phyloP scores from a whole-genome alignment of 1,140 invertebrate species.

The Zaprionus vittiger region DNA sequence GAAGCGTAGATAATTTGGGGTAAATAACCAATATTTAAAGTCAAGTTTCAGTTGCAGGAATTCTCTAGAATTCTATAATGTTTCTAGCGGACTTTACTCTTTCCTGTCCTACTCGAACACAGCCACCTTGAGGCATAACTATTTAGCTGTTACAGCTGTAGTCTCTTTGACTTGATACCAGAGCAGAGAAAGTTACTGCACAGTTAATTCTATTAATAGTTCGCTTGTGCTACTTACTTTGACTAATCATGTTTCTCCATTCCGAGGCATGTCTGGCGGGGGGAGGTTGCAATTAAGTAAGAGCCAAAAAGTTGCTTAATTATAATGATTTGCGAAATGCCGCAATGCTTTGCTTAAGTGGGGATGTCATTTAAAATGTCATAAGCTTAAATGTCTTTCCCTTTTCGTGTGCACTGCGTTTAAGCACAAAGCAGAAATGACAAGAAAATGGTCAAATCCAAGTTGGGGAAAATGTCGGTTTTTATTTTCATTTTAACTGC shows the following conservation, averaged over 20 bases:
- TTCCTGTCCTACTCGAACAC: too few species aligned
- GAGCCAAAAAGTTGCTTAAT: conserved; percentile 20
- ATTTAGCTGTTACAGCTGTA: too few species aligned
- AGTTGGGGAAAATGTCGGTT: conserved; percentile 66
- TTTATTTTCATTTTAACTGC: conserved; percentile 75
- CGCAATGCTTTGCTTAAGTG: conserved; percentile 34
- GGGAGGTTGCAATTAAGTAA: not conserved
- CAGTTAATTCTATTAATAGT: not conserved
- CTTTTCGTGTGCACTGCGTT: conserved; percentile 27
- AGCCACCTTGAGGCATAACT: too few species aligned
- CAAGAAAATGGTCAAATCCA: conserved; percentile 21
- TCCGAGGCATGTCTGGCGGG: not conserved
- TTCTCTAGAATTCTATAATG: not conserved
- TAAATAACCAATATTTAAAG: not conserved
- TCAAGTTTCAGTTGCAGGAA: not conserved
- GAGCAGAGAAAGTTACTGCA: not conserved
- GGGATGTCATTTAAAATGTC: conserved; percentile 57
- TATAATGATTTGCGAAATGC: conserved; percentile 15
- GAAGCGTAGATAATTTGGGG: not conserved
- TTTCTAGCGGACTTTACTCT: too few species aligned
- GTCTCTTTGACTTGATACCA: not conserved
- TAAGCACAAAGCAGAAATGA: conserved; percentile 21
- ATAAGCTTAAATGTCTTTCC: conserved; percentile 52
- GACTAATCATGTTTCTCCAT: not conserved
- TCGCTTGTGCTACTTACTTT: not conserved